Evolutionary conservation across 2,797 vertebrate genomes (phyloP).

Genomic region (Pseudopleuronectes americanus): DNA sequence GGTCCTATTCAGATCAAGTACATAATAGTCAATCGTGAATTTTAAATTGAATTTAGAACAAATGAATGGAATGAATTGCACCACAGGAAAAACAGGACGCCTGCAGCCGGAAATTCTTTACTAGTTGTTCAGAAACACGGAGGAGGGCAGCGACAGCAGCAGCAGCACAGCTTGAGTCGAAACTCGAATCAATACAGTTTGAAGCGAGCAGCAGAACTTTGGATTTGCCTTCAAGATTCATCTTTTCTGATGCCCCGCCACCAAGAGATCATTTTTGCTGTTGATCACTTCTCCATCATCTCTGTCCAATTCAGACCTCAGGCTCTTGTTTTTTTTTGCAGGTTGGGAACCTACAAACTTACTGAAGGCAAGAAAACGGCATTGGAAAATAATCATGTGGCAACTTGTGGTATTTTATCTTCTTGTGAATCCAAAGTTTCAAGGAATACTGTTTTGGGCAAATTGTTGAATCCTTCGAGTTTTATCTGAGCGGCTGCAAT

Average conservation of each 20-base stretch:
- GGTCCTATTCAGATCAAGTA: constrained; percentile 7
- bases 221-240: too few relatives aligned
- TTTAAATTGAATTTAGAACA: constrained; percentile 12
- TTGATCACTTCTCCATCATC: background rate
- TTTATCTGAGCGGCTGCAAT: constrained; percentile 11
- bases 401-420: background rate
- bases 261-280: background rate
- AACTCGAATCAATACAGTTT: background rate
- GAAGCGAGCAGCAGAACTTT: background rate
- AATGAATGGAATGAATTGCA: constrained; percentile 8
- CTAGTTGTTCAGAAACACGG: too few relatives aligned
- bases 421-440: too few relatives aligned
- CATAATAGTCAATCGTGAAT: background rate
- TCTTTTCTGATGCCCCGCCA: background rate
- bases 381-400: background rate
- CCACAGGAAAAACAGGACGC: constrained; percentile 1
- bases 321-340: too few relatives aligned
- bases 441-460: constrained; percentile 1
- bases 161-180: background rate
- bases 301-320: background rate
- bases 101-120: constrained; percentile 9
- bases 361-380: background rate
- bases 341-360: too few relatives aligned
- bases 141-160: background rate
- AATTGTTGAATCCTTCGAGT: constrained; percentile 6